These are phyloP conservation scores for Trematomus bernacchii DNA, from an alignment of 2,797 vertebrate species.

Conservation along the genomic window DNA sequence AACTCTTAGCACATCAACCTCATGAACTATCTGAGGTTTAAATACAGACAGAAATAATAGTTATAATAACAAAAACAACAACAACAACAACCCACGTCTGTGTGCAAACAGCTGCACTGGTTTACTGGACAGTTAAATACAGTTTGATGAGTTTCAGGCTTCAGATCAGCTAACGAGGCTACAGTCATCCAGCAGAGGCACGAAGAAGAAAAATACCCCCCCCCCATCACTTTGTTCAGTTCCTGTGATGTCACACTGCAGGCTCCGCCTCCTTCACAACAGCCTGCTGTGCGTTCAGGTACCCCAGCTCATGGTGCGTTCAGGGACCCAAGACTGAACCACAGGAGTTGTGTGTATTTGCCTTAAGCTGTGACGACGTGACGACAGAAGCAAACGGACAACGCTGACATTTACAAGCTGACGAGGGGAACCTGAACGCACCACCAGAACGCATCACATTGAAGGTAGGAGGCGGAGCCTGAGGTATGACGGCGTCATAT, in stretches of 20 bases:
- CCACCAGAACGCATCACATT: background rate
- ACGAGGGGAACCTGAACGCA: conserved; percentile 1
- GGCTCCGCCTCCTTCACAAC: conserved; percentile 21
- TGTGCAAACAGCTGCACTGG: conserved; percentile 79
- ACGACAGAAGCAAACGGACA: too few relatives aligned
- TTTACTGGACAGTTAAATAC: conserved; percentile 92
- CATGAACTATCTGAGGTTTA: too few relatives aligned
- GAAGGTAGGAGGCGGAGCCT: conserved; percentile 23
- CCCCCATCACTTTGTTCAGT: background rate
- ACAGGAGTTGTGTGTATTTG: too few relatives aligned
- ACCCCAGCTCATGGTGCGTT: too few relatives aligned
- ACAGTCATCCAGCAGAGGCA: conserved; percentile 72
- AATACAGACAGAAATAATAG: background rate
- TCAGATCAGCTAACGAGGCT: conserved; percentile 59
- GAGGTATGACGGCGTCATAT: conserved; percentile 23
- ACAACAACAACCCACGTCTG: background rate
- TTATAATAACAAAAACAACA: too few relatives aligned
- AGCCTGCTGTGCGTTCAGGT: too few relatives aligned
- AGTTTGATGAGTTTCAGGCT: conserved; percentile 80
- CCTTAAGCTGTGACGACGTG: too few relatives aligned
- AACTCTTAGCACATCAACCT: too few relatives aligned
- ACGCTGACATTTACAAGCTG: background rate
- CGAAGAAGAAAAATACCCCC: conserved; percentile 35
- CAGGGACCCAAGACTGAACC: too few relatives aligned
- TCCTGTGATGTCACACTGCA: conserved; percentile 17